Percentiles rank a stretch among this genome's conserved stretches.
phyloP scores from a whole-genome alignment of 2,888 invertebrate genomes.

The Tipula unca region DNA sequence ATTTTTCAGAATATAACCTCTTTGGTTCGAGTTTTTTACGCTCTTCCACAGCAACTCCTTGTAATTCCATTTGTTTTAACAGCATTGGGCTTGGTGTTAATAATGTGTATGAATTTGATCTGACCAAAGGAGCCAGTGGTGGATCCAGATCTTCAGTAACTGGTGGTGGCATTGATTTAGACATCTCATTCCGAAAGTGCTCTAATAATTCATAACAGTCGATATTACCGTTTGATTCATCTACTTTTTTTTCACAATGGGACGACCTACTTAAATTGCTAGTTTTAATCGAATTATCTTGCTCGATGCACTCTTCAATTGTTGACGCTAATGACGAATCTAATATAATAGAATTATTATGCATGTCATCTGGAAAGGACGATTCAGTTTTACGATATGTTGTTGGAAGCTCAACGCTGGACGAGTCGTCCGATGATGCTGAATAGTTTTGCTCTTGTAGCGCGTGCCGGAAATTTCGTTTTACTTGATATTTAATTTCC shows the following conservation, averaged over 20 bases:
- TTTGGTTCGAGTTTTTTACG: slow-evolving; percentile 25
- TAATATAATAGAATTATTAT: not conserved
- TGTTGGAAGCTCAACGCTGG: not conserved
- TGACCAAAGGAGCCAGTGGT: slow-evolving; percentile 45
- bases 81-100: slow-evolving; percentile 59
- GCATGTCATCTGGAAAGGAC: not conserved
- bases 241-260: no score
- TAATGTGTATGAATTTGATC: slow-evolving; percentile 72
- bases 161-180: slow-evolving; percentile 18
- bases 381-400: not conserved
- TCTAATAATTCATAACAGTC: not conserved
- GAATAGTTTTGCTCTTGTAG: not conserved
- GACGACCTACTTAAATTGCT: not conserved
- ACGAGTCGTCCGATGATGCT: not conserved
- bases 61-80: slow-evolving; percentile 32
- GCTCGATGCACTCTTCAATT: not conserved
- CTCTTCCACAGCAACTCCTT: not conserved
- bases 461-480: not conserved
- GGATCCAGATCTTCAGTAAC: slow-evolving; percentile 35
- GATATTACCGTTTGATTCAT: not conserved
- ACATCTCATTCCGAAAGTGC: not conserved
- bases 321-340: not conserved
- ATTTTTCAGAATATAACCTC: not conserved
- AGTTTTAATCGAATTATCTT: not conserved
- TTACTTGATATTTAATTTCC: not conserved